Percentiles rank a stretch among this genome's conserved stretches.
Conservation (phyloP, 1,140 invertebrate species). For the Drosophila sucinea region DNA sequence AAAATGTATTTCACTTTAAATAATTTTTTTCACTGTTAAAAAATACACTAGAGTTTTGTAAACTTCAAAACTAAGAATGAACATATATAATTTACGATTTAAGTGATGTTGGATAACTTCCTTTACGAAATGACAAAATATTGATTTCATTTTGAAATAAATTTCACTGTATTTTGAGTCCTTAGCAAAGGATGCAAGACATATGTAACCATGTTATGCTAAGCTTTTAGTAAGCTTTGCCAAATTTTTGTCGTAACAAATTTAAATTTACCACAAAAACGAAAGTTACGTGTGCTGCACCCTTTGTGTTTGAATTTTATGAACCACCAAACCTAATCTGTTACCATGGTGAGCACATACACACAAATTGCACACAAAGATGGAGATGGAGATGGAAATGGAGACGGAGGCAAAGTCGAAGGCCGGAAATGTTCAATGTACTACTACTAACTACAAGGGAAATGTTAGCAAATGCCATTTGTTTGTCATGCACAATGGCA, state of each 20-base stretch:
- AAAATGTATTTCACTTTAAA: too few species aligned
- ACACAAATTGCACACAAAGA: neutral
- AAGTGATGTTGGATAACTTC: too few species aligned
- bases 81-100: too few species aligned
- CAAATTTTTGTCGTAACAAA: neutral
- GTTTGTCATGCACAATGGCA: conserved; percentile 63
- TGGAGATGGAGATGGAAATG: neutral
- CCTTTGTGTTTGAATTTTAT: conserved; percentile 29
- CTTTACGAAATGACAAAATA: too few species aligned
- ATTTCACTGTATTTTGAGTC: too few species aligned
- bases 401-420: neutral
- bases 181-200: too few species aligned
- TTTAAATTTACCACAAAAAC: conserved; percentile 9
- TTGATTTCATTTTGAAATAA: too few species aligned
- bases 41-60: too few species aligned
- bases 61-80: too few species aligned
- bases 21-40: too few species aligned
- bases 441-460: conserved; percentile 22
- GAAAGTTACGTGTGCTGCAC: neutral
- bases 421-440: conserved; percentile 6
- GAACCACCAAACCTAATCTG: conserved; percentile 47
- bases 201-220: too few species aligned
- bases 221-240: too few species aligned
- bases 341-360: conserved; percentile 47
- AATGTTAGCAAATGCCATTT: conserved; percentile 57